Base-by-base conservation (phyloP, 2,797 vertebrate species). In the Pelodytes ibericus region DNA sequence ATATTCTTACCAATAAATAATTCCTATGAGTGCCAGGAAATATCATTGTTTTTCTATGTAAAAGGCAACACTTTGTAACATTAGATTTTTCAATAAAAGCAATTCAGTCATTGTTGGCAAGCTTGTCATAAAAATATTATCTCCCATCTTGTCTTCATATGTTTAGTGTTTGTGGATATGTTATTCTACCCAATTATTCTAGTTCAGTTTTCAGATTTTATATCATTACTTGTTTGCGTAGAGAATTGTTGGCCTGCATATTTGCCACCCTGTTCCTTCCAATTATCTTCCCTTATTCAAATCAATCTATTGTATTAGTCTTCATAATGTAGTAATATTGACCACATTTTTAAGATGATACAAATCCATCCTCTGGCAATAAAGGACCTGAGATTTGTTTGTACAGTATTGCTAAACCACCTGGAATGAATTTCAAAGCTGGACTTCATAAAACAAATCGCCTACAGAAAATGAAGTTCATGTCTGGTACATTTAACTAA, bases 391-490 rank as follows among this genome's bases (percentile, higher is more conserved):
- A 59, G 31, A 59, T 57, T 72, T 77, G 69, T 72, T 77, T 72
- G 53, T 66, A 72, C 53, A 67, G 69, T 57, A 71, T 72, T 72
- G 53, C 58, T 72, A 31, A 57, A 66, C 61, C 75, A 77, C 75
- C 75, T 77, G 75, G 75, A 77, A 77, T 41, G 44, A 58, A 77
- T 77, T 77, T 65, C 53, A 66, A 72, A 66, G 56, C 53, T 72
- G 75, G 41, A 72, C 66, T 59, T 41, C 63, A 72, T 72, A 66
- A 27, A 72, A 66, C n/a, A n/a, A 33, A 41, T 59, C 59, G 75
- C 59, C 75, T 72, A 27, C 68, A 77, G 30, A 69, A 62, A 51
- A 59, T 33, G 15, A 41, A 44, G 29, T 59, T 36, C 30, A 41
- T 57, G 11, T 49, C 41, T 39, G 63, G 39, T 13, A 27, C 39